phyloP scores from a whole-genome alignment of 2,888 invertebrate genomes.

The Busseola fusca region DNA sequence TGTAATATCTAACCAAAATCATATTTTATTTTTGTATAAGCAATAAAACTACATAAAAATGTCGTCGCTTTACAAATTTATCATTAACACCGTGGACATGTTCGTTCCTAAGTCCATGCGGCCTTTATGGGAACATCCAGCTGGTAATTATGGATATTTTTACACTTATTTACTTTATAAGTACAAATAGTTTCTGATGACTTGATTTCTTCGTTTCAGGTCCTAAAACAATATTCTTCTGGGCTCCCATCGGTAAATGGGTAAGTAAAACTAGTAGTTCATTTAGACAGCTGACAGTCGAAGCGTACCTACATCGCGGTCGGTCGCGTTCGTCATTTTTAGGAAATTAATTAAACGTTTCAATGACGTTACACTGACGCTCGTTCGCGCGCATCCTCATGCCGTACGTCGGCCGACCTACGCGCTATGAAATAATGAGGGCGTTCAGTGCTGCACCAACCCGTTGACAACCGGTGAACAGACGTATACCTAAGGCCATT shows the following conservation, averaged over 20 bases:
- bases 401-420: background rate
- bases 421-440: background rate
- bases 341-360: background rate
- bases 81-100: conserved; percentile 91
- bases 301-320: background rate
- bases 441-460: background rate
- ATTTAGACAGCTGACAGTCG: background rate
- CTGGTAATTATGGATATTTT: conserved; percentile 90
- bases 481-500: background rate
- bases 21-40: background rate
- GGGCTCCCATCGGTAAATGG: conserved; percentile 99
- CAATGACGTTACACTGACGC: background rate
- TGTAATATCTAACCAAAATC: conserved; percentile 5
- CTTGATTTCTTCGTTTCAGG: conserved; percentile 88
- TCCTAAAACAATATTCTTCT: conserved; percentile 99
- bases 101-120: conserved; percentile 93
- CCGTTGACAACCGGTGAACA: background rate
- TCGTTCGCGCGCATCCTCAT: background rate
- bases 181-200: conserved; percentile 5
- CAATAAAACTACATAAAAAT: conserved; percentile 71
- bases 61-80: conserved; percentile 89
- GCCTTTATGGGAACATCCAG: conserved; percentile 98
- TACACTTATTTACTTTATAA: background rate
- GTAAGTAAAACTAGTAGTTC: conserved; percentile 87
- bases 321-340: background rate